These are phyloP conservation scores for Periphyllus acericola DNA, from an alignment of 2,888 invertebrate genomes.

Conservation along the genomic window DNA sequence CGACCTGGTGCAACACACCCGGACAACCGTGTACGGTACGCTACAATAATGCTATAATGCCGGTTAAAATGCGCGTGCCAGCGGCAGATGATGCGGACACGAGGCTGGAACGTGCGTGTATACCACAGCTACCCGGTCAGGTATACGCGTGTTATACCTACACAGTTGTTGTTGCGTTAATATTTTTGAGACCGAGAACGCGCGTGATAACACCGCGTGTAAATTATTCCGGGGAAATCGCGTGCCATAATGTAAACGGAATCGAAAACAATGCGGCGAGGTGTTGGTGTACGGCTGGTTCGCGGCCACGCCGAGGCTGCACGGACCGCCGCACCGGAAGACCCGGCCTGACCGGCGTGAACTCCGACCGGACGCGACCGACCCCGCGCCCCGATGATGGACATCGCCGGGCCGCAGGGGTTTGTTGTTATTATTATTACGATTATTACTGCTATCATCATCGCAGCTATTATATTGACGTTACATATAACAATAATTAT, in stretches of 20 bases:
- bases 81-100: too few relatives aligned
- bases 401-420: background rate
- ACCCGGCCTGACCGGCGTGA: background rate
- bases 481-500: background rate
- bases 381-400: background rate
- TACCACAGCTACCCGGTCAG: too few relatives aligned
- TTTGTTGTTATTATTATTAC: background rate
- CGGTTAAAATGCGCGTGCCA: too few relatives aligned
- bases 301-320: background rate
- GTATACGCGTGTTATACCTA: too few relatives aligned
- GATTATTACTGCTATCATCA: background rate
- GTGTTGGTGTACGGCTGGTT: background rate
- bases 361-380: constrained; percentile 29
- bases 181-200: too few relatives aligned
- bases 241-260: background rate
- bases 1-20: background rate
- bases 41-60: too few relatives aligned
- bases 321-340: background rate
- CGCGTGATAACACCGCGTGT: too few relatives aligned
- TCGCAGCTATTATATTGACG: background rate
- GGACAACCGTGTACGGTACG: too few relatives aligned
- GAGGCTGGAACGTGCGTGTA: too few relatives aligned
- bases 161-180: too few relatives aligned
- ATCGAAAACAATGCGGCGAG: constrained; percentile 5
- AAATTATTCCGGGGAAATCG: background rate